Evolutionary conservation across 2,888 invertebrate genomes (phyloP).

Genomic region (Aleiodes alternator): DNA sequence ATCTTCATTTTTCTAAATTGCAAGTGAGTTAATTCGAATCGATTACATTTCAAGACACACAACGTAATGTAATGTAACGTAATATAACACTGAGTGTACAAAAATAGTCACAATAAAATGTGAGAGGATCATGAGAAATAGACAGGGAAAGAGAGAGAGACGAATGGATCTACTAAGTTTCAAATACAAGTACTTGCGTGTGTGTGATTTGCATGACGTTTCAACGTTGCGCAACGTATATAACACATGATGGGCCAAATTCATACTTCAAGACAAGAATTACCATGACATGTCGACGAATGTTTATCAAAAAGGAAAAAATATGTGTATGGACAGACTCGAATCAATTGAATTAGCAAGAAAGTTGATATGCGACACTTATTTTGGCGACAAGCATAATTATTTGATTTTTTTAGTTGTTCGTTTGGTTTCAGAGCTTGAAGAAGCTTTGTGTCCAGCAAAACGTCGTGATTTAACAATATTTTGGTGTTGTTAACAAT

Average conservation of each 20-base stretch:
- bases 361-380: no score
- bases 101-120: slow-evolving; percentile 5
- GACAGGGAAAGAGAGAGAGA: background rate
- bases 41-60: background rate
- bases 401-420: no score
- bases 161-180: background rate
- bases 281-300: background rate
- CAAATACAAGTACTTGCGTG: slow-evolving; percentile 8
- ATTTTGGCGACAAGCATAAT: no score
- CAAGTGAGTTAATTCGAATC: background rate
- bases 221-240: slow-evolving; percentile 11
- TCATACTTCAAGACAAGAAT: background rate
- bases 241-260: slow-evolving; percentile 4
- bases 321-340: background rate
- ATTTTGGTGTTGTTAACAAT: no score
- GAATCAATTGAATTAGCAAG: background rate
- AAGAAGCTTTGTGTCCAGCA: no score
- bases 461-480: no score
- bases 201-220: slow-evolving; percentile 1
- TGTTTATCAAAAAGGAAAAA: background rate
- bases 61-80: background rate
- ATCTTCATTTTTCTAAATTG: background rate
- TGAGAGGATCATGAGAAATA: background rate
- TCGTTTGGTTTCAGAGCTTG: no score
- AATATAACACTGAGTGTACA: background rate